These are phyloP conservation scores for Poicephalus meyeri DNA, from an alignment of 2,113 vertebrate species.

Conservation along the genomic window DNA sequence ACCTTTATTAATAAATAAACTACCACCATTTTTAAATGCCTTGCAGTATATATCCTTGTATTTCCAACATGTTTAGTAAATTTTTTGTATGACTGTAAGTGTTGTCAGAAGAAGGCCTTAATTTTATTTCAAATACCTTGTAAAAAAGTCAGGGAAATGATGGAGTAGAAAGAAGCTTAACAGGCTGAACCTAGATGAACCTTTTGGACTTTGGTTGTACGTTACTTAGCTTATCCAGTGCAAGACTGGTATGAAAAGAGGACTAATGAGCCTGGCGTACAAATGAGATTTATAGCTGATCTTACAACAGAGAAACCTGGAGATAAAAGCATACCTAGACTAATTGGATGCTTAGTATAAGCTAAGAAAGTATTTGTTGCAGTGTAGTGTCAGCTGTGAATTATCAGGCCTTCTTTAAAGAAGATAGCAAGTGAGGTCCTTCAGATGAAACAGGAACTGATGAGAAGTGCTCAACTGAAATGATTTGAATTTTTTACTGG, in stretches of 20 bases:
- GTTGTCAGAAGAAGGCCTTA: not conserved
- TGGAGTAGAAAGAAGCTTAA: conserved; percentile 33
- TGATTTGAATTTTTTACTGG: not conserved
- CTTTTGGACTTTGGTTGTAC: not conserved
- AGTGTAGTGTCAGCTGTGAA: not conserved
- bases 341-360: conserved; percentile 41
- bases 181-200: not conserved
- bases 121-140: not conserved
- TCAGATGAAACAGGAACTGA: not conserved
- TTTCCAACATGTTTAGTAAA: not conserved
- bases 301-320: conserved; percentile 9
- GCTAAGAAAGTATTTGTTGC: not conserved
- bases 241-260: conserved; percentile 7
- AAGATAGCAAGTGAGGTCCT: not conserved
- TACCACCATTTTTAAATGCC: not conserved
- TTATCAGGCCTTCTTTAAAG: not conserved
- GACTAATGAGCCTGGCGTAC: conserved; percentile 41
- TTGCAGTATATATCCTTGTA: not conserved
- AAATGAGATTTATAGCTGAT: conserved; percentile 57
- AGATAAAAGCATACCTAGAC: conserved; percentile 54
- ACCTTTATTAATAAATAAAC: not conserved
- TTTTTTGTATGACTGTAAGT: not conserved
- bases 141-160: not conserved
- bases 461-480: not conserved
- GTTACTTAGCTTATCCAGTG: conserved; percentile 14